These are phyloP conservation scores for Apis florea DNA, from an alignment of 1,140 invertebrate genomes.

Conservation along the genomic window DNA sequence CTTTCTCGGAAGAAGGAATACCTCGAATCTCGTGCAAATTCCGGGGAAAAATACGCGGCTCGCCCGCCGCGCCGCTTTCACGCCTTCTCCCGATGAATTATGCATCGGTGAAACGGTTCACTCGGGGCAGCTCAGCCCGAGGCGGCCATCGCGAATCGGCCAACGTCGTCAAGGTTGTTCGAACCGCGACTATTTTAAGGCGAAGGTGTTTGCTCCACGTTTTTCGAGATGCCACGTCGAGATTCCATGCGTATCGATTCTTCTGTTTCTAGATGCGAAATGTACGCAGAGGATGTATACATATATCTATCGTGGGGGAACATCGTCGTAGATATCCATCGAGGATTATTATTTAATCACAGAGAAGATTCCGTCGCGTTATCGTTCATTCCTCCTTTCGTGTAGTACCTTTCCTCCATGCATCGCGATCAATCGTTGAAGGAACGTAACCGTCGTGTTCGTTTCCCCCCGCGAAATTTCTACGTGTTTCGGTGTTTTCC, in stretches of 20 bases:
- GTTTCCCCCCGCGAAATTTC: background rate
- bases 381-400: background rate
- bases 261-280: background rate
- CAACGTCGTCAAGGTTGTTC: background rate
- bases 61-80: background rate
- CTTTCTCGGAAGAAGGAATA: too few species aligned
- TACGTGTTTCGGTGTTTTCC: too few species aligned
- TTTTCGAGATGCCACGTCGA: too few species aligned
- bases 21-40: background rate
- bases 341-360: background rate
- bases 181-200: background rate
- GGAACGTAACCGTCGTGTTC: background rate
- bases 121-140: background rate
- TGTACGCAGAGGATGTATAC: too few species aligned
- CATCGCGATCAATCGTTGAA: conserved; percentile 21
- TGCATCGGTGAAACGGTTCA: conserved; percentile 1
- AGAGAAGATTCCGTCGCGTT: background rate
- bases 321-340: background rate
- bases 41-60: background rate
- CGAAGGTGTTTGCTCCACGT: too few species aligned
- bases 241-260: background rate
- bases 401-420: too few species aligned
- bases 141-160: background rate
- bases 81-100: conserved; percentile 18
- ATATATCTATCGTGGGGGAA: too few species aligned